Percentiles rank a stretch among this genome's conserved stretches.
Evolutionary conservation across 1,140 invertebrate genomes (phyloP).

Genomic region (Amyelois transitella): DNA sequence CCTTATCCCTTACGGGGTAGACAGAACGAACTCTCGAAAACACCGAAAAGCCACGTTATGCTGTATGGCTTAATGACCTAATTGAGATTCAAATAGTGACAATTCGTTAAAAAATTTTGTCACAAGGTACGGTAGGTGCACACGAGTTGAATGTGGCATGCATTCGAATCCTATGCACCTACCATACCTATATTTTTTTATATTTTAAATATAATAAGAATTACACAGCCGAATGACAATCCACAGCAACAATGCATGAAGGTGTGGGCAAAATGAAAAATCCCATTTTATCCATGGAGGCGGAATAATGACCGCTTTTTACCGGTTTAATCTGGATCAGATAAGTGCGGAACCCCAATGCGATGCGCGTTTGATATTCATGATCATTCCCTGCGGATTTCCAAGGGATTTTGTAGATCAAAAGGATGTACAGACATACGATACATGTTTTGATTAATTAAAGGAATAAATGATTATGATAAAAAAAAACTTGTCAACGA

Average conservation of each 20-base stretch:
- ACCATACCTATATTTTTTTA: neutral
- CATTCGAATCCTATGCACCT: too few species aligned
- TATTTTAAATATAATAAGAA: constrained; percentile 3
- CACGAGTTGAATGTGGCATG: too few species aligned
- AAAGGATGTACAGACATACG: constrained; percentile 14
- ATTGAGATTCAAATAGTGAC: too few species aligned
- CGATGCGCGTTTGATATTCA: constrained; percentile 65
- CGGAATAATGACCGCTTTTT: constrained; percentile 71
- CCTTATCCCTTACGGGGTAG: too few species aligned
- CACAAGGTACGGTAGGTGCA: too few species aligned
- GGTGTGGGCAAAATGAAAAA: constrained; percentile 65
- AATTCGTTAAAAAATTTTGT: too few species aligned
- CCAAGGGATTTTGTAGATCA: constrained; percentile 17
- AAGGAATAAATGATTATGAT: too few species aligned
- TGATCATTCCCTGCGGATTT: constrained; percentile 31
- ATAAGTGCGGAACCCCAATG: constrained; percentile 41
- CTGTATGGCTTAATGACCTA: too few species aligned
- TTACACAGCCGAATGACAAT: constrained; percentile 31
- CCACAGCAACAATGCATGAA: constrained; percentile 36
- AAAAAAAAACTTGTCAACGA: too few species aligned
- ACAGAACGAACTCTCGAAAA: too few species aligned
- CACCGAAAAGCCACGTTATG: too few species aligned
- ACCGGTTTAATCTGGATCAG: constrained; percentile 65
- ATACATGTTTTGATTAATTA: too few species aligned
- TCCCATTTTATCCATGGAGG: constrained; percentile 48